These are phyloP conservation scores for Spodoptera picta DNA, from an alignment of 2,888 invertebrate species.

Conservation along the genomic window DNA sequence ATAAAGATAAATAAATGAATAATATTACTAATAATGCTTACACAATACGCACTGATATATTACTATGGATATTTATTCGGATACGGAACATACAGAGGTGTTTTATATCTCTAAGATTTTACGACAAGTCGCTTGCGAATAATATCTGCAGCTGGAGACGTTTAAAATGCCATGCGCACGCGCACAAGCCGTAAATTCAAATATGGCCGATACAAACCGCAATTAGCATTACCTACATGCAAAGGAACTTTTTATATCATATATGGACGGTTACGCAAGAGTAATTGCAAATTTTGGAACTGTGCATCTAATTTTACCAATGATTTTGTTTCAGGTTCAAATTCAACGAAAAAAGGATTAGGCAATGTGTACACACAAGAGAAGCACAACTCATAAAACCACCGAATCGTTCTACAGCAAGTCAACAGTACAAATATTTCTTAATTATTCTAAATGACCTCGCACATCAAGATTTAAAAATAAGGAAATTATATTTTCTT, in stretches of 20 bases:
- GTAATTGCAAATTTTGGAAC: constrained; percentile 45
- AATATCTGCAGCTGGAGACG: constrained; percentile 71
- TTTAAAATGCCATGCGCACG: constrained; percentile 77
- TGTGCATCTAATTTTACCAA: constrained; percentile 36
- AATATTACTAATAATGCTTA: too few species aligned
- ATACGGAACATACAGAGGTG: constrained; percentile 33
- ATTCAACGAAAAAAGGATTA: constrained; percentile 74
- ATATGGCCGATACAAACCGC: constrained; percentile 81
- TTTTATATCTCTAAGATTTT: constrained; percentile 66
- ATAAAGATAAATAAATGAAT: too few species aligned
- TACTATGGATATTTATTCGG: neutral
- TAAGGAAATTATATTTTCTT: constrained; percentile 49
- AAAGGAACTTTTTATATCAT: constrained; percentile 66
- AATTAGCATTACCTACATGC: constrained; percentile 77
- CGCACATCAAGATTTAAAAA: constrained; percentile 68
- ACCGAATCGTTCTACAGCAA: constrained; percentile 54
- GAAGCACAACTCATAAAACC: constrained; percentile 70
- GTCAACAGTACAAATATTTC: constrained; percentile 74
- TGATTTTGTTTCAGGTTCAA: constrained; percentile 78
- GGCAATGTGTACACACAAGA: constrained; percentile 87
- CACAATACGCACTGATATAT: too few species aligned
- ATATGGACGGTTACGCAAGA: constrained; percentile 62
- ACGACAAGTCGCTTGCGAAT: constrained; percentile 64
- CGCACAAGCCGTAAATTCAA: constrained; percentile 77
- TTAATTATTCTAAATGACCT: constrained; percentile 68